These are phyloP conservation scores for Otis tarda DNA, from an alignment of 2,113 vertebrate genomes.

Conservation along the genomic window DNA sequence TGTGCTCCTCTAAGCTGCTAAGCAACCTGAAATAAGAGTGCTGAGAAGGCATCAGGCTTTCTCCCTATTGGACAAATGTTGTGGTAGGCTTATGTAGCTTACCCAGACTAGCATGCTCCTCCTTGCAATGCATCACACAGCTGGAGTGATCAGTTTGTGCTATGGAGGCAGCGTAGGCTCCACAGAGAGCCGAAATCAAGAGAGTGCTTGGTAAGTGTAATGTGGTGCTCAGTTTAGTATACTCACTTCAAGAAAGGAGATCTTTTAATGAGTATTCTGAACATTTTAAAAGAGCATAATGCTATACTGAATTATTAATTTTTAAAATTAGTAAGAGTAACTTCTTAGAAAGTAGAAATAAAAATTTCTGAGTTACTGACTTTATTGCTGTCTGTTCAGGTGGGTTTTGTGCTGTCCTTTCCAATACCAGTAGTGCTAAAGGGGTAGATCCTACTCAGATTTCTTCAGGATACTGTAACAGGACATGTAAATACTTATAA, in stretches of 20 bases:
- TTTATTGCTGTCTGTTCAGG: neutral
- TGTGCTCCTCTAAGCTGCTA: neutral
- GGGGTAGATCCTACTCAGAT: neutral
- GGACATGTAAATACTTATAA: neutral
- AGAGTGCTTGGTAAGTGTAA: neutral
- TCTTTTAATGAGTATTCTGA: neutral
- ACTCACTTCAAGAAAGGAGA: neutral
- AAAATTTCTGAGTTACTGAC: neutral
- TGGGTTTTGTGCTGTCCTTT: neutral
- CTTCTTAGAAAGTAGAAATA: neutral
- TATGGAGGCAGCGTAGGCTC: neutral
- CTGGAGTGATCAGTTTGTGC: neutral
- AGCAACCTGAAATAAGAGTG: neutral
- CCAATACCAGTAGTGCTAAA: neutral
- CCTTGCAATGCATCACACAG: neutral
- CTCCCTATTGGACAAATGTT: neutral
- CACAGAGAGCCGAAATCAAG: neutral
- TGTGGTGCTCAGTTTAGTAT: neutral
- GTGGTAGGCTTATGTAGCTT: neutral
- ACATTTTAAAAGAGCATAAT: neutral
- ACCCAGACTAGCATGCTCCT: neutral
- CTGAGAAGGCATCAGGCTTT: neutral
- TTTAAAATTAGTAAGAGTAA: neutral
- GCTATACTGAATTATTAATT: neutral
- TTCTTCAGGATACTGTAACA: neutral